Evolutionary conservation across 2,797 vertebrate species (phyloP).

Genomic region (Myotis findleyi): DNA sequence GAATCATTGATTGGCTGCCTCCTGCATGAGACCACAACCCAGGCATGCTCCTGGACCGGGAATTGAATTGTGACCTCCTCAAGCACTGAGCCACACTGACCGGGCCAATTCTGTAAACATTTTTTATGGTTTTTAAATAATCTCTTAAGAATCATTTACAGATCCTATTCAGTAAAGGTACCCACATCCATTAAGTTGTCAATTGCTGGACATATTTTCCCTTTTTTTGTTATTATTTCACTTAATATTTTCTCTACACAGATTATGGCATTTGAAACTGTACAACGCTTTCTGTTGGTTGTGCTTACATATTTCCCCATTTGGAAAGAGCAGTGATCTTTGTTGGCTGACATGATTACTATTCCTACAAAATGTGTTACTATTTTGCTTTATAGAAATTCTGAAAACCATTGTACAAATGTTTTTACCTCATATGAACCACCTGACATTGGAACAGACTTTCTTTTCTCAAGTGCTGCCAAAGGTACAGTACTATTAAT

Average conservation of each 20-base stretch:
- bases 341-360: not conserved
- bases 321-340: not conserved
- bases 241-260: not conserved
- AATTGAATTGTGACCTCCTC: too few species aligned
- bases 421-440: slow-evolving; percentile 95
- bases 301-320: not conserved
- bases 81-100: too few species aligned
- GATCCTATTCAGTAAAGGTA: not conserved
- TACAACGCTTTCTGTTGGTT: slow-evolving; percentile 3
- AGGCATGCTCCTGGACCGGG: too few species aligned
- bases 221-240: not conserved
- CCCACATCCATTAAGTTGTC: not conserved
- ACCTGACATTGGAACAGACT: slow-evolving; percentile 90
- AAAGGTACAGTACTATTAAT: slow-evolving; percentile 89
- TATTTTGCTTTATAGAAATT: slow-evolving; percentile 89
- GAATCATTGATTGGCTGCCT: too few species aligned
- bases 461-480: slow-evolving; percentile 95
- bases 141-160: not conserved
- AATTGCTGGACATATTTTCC: not conserved
- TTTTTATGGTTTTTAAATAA: not conserved
- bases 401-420: slow-evolving; percentile 93
- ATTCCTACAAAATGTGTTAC: slow-evolving; percentile 48
- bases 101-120: not conserved
- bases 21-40: too few species aligned
- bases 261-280: slow-evolving; percentile 9